phyloP scores from a whole-genome alignment of 2,113 vertebrate species.

The Tyrannus savana region DNA sequence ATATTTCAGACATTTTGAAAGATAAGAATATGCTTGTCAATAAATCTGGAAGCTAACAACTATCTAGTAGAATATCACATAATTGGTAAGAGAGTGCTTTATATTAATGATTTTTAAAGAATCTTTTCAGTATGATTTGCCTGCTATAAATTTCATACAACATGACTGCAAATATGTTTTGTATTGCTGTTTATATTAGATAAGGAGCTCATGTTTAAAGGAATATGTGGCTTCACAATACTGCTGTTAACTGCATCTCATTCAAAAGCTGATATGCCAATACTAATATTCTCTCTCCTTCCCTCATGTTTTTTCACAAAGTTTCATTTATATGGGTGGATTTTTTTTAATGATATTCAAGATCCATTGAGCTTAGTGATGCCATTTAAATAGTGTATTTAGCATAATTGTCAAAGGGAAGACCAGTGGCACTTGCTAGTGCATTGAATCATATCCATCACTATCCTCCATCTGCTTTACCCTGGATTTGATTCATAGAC shows the following conservation, averaged over 20 bases:
- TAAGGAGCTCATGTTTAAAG: background rate
- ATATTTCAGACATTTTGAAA: background rate
- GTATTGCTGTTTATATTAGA: conserved; percentile 1
- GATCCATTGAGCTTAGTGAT: background rate
- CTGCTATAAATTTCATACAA: background rate
- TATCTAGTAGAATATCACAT: background rate
- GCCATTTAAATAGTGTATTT: background rate
- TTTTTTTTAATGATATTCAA: background rate
- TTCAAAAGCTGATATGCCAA: background rate
- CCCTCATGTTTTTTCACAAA: background rate
- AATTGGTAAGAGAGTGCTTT: background rate
- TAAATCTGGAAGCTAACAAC: background rate
- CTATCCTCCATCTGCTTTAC: background rate
- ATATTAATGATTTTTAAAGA: background rate
- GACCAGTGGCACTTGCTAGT: background rate
- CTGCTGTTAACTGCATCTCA: background rate
- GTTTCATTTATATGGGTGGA: background rate
- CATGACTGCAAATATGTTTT: background rate
- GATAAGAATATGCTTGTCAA: background rate
- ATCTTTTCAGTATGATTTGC: background rate
- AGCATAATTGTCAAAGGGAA: background rate
- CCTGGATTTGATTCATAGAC: background rate
- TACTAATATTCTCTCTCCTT: background rate
- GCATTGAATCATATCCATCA: background rate
- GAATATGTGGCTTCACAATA: rapidly evolving